Percentiles rank a stretch among this genome's conserved stretches.
phyloP scores from a whole-genome alignment of 1,140 invertebrate species.

The Micrasema minimum region DNA sequence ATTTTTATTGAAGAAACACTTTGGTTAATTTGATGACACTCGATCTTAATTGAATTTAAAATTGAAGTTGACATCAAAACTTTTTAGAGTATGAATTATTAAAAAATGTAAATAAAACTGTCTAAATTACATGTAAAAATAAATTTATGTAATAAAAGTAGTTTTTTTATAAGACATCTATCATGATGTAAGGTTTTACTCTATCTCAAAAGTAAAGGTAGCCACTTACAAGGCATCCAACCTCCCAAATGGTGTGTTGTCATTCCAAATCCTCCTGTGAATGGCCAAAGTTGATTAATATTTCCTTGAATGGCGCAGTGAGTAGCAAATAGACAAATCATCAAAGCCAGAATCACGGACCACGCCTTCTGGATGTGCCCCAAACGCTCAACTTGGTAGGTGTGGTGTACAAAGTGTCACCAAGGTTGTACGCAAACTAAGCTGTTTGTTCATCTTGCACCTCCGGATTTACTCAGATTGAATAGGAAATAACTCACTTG shows the following conservation, averaged over 20 bases:
- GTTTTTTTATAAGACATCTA: not conserved
- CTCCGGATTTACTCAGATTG: too few species aligned
- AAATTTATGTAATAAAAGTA: not conserved
- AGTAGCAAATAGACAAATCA: too few species aligned
- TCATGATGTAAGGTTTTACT: not conserved
- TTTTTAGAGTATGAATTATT: not conserved
- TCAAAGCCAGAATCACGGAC: too few species aligned
- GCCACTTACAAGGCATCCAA: not conserved
- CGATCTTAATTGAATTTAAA: slow-evolving; percentile 14
- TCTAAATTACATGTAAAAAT: not conserved
- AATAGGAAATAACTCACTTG: too few species aligned
- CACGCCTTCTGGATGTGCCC: too few species aligned
- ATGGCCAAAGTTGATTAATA: too few species aligned
- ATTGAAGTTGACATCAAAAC: slow-evolving; percentile 5
- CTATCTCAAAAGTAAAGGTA: not conserved
- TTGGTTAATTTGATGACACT: not conserved
- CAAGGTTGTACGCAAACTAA: too few species aligned
- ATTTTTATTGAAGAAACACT: slow-evolving; percentile 15
- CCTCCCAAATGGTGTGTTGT: not conserved
- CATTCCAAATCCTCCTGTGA: too few species aligned
- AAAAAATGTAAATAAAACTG: not conserved
- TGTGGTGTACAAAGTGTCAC: too few species aligned
- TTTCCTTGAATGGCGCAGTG: too few species aligned
- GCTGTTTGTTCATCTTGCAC: too few species aligned
- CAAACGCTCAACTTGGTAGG: too few species aligned